Base-by-base conservation (phyloP, 2,113 vertebrate genomes). In the Pelusios castaneus region DNA sequence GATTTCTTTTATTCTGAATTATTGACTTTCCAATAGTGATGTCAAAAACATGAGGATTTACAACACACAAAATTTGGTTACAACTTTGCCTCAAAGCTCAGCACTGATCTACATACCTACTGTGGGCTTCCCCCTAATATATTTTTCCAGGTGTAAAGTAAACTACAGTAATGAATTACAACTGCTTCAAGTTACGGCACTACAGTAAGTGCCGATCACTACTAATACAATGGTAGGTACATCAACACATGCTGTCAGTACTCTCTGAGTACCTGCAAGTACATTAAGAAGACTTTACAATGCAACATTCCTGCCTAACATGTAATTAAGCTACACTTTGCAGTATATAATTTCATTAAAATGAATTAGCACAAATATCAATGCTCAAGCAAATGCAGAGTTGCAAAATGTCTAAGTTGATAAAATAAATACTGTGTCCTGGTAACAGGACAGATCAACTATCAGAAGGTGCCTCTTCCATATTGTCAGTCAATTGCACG, bases 281-380 rank as follows among this genome's bases (percentile, higher is more conserved):
- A 94, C 85, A 97, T 97, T 96, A 97, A 94, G 89, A 95, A 91
- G 94, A 94, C 83, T 97, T 97, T 95, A 91, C 85, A 93, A 96
- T 89, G 91, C 12, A 87, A 95, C 91, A 91, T 78, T 97, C 70
- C 84, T 84, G 87, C 93, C 93, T 96, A 90, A 76, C 77, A 78
- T 24, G 55, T 92, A 96, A 97, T 94, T 95, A 87, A 96, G 91
- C 92, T 96, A 94, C 79, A 87, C 73, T 93, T 96, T 89, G 84
- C 67, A 88, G 67, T 70, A 77, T 92, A 91, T 96, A 95, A 95
- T 95, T 96, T 89, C 80, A 96, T 90, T 95, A 91, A 92, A 93
- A 97, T 96, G 67, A 94, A 97, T 97, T 95, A 94, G 83, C 56
- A 49, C 82, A 94, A 91, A 83, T 79, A 92, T 94, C 87, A 91